Evolutionary conservation across 2,113 vertebrate genomes (phyloP).

Genomic region (Gymnorhina tibicen): DNA sequence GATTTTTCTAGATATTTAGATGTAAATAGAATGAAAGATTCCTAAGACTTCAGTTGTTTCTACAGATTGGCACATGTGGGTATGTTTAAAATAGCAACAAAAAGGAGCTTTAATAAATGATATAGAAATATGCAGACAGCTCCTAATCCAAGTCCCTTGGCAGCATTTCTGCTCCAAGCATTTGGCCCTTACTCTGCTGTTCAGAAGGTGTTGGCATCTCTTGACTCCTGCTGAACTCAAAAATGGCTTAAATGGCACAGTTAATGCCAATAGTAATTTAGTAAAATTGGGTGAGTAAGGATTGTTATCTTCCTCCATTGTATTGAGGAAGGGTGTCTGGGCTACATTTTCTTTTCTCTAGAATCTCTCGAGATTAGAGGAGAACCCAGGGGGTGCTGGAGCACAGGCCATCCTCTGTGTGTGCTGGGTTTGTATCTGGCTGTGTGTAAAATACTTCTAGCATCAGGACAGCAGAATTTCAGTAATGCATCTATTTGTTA

Average conservation of each 20-base stretch:
- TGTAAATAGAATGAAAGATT: neutral
- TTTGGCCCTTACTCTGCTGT: neutral
- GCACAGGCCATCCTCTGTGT: rapidly evolving
- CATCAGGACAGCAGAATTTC: neutral
- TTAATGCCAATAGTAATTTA: neutral
- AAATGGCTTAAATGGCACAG: neutral
- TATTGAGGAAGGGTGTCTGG: neutral
- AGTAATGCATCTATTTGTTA: neutral
- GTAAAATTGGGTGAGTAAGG: neutral
- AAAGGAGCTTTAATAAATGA: neutral
- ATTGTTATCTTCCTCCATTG: neutral
- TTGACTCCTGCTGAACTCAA: neutral
- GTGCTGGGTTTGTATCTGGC: neutral
- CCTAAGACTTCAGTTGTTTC: neutral
- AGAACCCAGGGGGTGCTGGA: neutral
- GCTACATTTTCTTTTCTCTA: neutral
- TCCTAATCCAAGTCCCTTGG: neutral
- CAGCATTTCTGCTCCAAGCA: neutral
- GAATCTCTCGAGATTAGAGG: neutral
- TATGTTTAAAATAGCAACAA: neutral
- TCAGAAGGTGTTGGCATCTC: neutral
- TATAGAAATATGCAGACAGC: neutral
- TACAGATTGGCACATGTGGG: neutral
- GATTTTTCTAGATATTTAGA: neutral
- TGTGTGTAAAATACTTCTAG: neutral